Base-by-base conservation (phyloP, 2,888 invertebrate genomes). In the Athalia circularis region DNA sequence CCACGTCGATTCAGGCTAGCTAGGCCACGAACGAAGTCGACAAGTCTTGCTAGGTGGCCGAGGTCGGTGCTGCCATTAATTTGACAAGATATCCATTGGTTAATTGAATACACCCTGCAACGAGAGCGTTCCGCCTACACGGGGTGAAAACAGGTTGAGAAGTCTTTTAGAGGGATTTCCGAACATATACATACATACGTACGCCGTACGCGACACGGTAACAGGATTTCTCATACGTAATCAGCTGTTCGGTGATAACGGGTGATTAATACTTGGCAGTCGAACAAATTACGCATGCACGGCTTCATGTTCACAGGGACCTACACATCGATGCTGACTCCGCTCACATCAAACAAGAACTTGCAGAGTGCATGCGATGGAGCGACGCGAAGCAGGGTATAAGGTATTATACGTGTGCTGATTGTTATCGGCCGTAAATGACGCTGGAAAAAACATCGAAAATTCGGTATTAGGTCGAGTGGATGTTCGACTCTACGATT, bases 211-310 rank as follows among this genome's bases (percentile, higher is more conserved):
- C 29, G 52, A 9, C 11, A 5, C 52, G 52, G 43, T 29, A 50
- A 47, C 67, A 7, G 43, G 9, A 29, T 29, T 54, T 54, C 7
- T 68, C 68, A 15, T 7, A 48, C 72, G 59, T 13, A 48, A 45
- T 15, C 29, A 29, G 29, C 29, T 29, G 45, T 59, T 72, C 29
- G 6, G 47, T 45, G 47, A n/a, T 29, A 59, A 11, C 50, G 29
- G 4, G n/a, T n/a, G n/a, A n/a, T 11, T 45, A 47, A 75, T 50
- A 62, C 50, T 75, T 75, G 75, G 75, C 75, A 75, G 5, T 50
- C 29, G 50, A 62, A 62, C 75, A 75, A 75, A 64, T 75, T 13
- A 75, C 64, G 15, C 59, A 61, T 47, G 72, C 61, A 47, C 47
- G 1, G 0, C 59, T 59, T 59, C 45, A 59, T 59, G 43, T 72